Conservation (phyloP, 2,888 invertebrate species). For the Thecophora atra region DNA sequence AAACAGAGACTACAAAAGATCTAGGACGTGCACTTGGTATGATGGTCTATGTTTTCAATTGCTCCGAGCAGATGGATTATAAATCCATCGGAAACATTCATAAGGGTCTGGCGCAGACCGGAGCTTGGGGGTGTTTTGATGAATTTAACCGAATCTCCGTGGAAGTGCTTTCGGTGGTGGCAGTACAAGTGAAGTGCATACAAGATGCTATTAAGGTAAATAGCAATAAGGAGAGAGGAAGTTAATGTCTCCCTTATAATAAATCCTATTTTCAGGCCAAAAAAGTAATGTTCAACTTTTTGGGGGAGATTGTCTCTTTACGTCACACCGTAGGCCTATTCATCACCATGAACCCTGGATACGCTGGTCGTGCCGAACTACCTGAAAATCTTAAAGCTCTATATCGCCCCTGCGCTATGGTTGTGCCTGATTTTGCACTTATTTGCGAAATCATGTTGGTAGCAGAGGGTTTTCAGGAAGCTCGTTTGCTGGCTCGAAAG, state of each 20-base stretch:
- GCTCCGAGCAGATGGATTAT: constrained; percentile 97
- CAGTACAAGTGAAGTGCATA: constrained; percentile 89
- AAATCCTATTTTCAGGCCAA: constrained; percentile 66
- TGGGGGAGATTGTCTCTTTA: constrained; percentile 82
- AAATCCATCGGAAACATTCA: constrained; percentile 94
- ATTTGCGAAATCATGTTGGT: constrained; percentile 98
- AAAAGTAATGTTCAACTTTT: constrained; percentile 82
- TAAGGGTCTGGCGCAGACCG: constrained; percentile 75
- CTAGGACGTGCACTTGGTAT: constrained; percentile 91
- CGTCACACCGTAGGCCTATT: constrained; percentile 87
- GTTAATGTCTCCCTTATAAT: not conserved
- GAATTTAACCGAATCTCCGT: constrained; percentile 96
- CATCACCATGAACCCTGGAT: constrained; percentile 97
- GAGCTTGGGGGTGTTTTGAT: constrained; percentile 97
- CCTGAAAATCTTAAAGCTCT: constrained; percentile 82
- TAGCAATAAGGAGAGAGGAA: too few relatives aligned
- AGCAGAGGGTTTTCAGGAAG: constrained; percentile 94
- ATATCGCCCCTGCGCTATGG: constrained; percentile 92
- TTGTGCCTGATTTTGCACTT: constrained; percentile 94
- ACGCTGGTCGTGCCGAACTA: constrained; percentile 89
- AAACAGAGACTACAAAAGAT: constrained; percentile 97
- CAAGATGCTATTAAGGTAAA: constrained; percentile 85
- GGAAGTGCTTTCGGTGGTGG: constrained; percentile 94
- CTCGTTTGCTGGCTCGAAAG: constrained; percentile 87
- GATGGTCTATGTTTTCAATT: constrained; percentile 98